Conservation (phyloP, 92 coral and sea anemone genomes). For the Siderastrea siderea region DNA sequence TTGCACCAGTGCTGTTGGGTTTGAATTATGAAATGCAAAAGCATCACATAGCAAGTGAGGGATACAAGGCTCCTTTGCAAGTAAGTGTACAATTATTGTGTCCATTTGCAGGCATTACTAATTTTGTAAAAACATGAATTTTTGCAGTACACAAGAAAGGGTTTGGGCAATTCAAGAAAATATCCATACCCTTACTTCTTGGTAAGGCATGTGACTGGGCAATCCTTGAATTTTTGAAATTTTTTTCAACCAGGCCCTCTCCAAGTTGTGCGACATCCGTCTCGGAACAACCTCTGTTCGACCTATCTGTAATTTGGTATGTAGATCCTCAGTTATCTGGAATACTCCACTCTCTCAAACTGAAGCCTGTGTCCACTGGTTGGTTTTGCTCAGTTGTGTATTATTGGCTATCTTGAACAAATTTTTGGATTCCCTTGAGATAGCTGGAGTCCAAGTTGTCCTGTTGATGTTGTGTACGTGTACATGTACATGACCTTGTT, state of each 20-base stretch:
- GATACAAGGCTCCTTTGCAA: conserved; percentile 80
- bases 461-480: too few species aligned
- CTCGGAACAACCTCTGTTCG: conserved; percentile 76
- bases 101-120: neutral
- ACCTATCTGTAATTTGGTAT: conserved; percentile 90
- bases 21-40: conserved; percentile 85
- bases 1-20: conserved; percentile 87
- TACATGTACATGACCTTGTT: too few species aligned
- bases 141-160: neutral
- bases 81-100: conserved; percentile 41
- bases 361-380: too few species aligned
- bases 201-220: neutral
- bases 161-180: too few species aligned
- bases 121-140: neutral
- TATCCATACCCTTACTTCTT: neutral
- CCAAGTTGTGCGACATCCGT: conserved; percentile 81
- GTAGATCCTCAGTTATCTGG: too few species aligned
- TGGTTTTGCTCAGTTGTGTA: too few species aligned
- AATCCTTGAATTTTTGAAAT: too few species aligned
- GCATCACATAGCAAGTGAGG: conserved; percentile 74
- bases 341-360: too few species aligned
- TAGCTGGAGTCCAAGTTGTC: too few species aligned
- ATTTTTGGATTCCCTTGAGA: too few species aligned
- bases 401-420: too few species aligned
- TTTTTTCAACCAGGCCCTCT: conserved; percentile 55